phyloP scores from a whole-genome alignment of 2,797 vertebrate genomes.

The Eospalax fontanierii region DNA sequence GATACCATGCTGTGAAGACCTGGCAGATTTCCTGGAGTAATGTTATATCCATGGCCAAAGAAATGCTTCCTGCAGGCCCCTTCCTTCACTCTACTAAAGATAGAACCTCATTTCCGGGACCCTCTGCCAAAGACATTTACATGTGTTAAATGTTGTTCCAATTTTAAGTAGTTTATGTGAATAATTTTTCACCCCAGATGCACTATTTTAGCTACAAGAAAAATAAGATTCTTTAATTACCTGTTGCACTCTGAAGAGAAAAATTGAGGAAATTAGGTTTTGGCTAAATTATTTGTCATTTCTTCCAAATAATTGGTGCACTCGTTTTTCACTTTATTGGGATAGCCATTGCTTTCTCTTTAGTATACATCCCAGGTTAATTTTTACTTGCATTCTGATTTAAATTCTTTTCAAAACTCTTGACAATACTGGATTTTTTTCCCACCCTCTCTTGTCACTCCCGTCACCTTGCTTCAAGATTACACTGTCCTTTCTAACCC shows the following conservation, averaged over 20 bases:
- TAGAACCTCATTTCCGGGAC: conserved; percentile 53
- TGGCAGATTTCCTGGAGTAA: conserved; percentile 21
- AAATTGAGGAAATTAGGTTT: neutral
- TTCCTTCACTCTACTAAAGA: conserved; percentile 49
- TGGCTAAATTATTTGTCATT: neutral
- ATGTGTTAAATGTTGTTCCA: conserved; percentile 50
- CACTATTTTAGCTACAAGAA: conserved; percentile 27
- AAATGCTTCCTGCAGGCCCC: conserved; percentile 16
- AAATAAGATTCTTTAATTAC: conserved; percentile 18
- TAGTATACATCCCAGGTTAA: neutral
- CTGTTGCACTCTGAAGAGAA: neutral
- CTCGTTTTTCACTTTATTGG: too few species aligned
- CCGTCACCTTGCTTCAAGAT: neutral
- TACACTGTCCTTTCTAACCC: neutral
- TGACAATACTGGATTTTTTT: neutral
- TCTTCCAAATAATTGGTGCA: conserved; percentile 9
- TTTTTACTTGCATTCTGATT: conserved; percentile 13
- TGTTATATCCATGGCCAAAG: neutral
- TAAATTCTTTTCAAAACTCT: neutral
- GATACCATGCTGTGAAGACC: neutral
- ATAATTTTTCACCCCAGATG: conserved; percentile 66
- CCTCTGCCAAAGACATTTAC: conserved; percentile 42
- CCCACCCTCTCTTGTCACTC: neutral
- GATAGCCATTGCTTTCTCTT: neutral
- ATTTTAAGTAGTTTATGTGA: conserved; percentile 69